Evolutionary conservation across 2,888 invertebrate species (phyloP).

Genomic region (Acleris laterana): DNA sequence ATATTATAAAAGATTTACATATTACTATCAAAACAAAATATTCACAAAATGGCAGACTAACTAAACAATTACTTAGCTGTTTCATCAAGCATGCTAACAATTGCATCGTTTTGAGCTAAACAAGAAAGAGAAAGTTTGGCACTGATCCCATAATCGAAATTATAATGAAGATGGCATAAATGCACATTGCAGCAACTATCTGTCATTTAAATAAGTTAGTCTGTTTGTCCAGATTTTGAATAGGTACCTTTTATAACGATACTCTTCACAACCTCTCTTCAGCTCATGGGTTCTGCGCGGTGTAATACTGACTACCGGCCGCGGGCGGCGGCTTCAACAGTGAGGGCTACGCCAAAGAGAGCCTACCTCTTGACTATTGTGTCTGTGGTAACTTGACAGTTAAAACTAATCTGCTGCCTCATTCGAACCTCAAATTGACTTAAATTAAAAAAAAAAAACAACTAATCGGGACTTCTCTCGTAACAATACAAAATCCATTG

Average conservation of each 20-base stretch:
- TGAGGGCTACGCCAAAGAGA: conserved; percentile 76
- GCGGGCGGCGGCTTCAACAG: conserved; percentile 51
- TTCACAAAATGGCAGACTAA: conserved; percentile 85
- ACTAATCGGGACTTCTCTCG: conserved; percentile 79
- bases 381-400: conserved; percentile 81
- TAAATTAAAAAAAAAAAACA: conserved; percentile 77
- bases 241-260: conserved; percentile 83
- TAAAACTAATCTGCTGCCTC: conserved; percentile 80
- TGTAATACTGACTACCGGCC: conserved; percentile 73
- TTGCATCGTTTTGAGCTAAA: conserved; percentile 84
- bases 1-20: conserved; percentile 85
- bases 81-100: conserved; percentile 82
- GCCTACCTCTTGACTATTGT: conserved; percentile 77
- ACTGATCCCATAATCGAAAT: conserved; percentile 82
- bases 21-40: conserved; percentile 85
- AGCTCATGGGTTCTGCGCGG: conserved; percentile 71
- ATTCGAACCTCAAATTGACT: conserved; percentile 77
- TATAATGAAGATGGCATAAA: conserved; percentile 79
- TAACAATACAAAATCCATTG: conserved; percentile 82
- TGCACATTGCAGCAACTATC: conserved; percentile 81
- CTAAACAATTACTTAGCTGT: conserved; percentile 83
- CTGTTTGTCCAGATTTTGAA: conserved; percentile 80
- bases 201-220: conserved; percentile 74
- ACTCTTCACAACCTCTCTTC: conserved; percentile 81
- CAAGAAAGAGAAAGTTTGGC: conserved; percentile 83